Base-by-base conservation (phyloP, 1,140 invertebrate species). In the Pissodes strobi region DNA sequence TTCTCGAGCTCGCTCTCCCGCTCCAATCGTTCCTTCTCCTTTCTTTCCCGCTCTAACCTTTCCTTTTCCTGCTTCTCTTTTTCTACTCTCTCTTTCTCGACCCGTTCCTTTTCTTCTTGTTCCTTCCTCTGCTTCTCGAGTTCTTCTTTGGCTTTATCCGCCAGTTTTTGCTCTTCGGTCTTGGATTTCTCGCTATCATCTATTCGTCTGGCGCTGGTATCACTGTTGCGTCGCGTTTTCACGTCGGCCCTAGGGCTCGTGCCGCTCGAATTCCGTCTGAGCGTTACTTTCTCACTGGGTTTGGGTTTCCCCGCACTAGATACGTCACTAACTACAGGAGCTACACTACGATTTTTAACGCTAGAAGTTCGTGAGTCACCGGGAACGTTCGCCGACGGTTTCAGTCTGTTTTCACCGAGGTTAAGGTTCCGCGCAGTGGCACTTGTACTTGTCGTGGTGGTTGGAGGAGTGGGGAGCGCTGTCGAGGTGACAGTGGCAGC, bases 111-210 rank as follows among this genome's bases (percentile, higher is more conserved):
- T 68, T 69, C 78, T 66, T 69, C 27, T 27, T 70, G 68, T 59
- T 79, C 77, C 48, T 67, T 69, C 64, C 79, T 78, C 5, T 75
- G 61, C 65, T 79, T 79, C 59, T 86, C 83, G 75, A 76, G 66
- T 73, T 83, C 74, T 79, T 80, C 13, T 74, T 76, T 79, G 72
- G 85, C 21, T 72, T 52, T 80, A 69, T 56, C 79, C 59, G 34
- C 80, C 75, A 57, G 76, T n/a, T 48, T 43, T 13, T 55, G 49
- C 15, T 61, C 48, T 77, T 72, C 82, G 70, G 52, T 79, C 69
- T 80, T 66, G 52, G 27, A 21, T 66, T 64, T 69, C 43, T 80
- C 77, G 46, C 51, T 69, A 56, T 70, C 71, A 13, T 71, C 72
- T 57, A 69, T 65, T 60, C 67, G 70, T 52, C 70, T 64, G 30